Base-by-base conservation (phyloP, 2,797 vertebrate genomes). In the Periophthalmus magnuspinnatus region DNA sequence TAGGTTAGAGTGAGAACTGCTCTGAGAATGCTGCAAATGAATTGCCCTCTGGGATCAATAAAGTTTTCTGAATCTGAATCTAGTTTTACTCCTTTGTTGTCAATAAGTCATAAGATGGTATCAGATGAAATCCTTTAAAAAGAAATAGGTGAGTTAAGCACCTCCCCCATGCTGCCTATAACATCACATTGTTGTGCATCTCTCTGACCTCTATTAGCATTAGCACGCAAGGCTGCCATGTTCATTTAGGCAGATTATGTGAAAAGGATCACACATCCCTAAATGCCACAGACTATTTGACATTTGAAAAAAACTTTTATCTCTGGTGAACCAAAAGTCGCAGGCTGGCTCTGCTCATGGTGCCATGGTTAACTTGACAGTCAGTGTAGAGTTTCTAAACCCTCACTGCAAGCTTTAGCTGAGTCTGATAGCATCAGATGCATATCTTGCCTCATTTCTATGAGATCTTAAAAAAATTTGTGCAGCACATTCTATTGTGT, bases 281-380 rank as follows among this genome's bases (percentile, higher is more conserved):
- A 94, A 93, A 93, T 94, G 92, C 87, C 93, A 92, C 91, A 91
- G 90, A 88, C 87, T 79, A 82, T 84, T 60, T 94, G 92, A 89
- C 91, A 94, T 94, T 94, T 93, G 78, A n/a, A 79, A 85, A 78
- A 79, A 90, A 89, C 67, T 92, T 92, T 93, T 92, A 93, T 94
- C 92, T 92, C 81, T 48, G 48, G 77, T 71, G 60, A 77, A 79
- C 83, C 81, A 89, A 89, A 93, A 93, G 91, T 85, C 86, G 76
- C 76, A 62, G 78, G 77, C 81, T 83, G 82, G 78, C 69, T 71
- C 69, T 83, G 88, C 82, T 77, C 80, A 78, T 75, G 9, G 64
- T 75, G 79, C 56, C 75, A 79, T 83, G 70, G 38, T 68, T 70
- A 78, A 70, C 74, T 79, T 65, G 85, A 82, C 85, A 76, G 87